Conservation (phyloP, 1,140 invertebrate genomes). For the Polypedilum pembai region DNA sequence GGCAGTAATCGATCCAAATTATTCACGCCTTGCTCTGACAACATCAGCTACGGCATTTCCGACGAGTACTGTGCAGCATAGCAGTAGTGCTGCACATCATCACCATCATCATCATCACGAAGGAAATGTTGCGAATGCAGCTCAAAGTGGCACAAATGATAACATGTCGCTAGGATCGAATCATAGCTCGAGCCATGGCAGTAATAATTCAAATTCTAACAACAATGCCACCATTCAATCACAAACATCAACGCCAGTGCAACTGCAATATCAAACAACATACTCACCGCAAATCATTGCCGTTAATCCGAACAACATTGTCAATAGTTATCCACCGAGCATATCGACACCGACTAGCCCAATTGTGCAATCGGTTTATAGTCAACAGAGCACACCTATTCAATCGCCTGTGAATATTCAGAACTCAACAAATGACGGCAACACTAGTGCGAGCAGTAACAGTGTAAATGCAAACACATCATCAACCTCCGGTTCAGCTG, state of each 20-base stretch:
- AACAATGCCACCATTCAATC: conserved; percentile 37
- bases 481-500: conserved; percentile 36
- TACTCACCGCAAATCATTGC: conserved; percentile 43
- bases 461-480: conserved; percentile 42
- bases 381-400: conserved; percentile 42
- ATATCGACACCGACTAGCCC: conserved; percentile 41
- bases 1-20: conserved; percentile 60
- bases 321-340: conserved; percentile 41
- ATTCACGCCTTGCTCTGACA: conserved; percentile 54
- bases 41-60: conserved; percentile 46
- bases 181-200: conserved; percentile 30
- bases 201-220: conserved; percentile 36
- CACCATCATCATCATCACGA: conserved; percentile 29
- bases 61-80: conserved; percentile 42
- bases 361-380: conserved; percentile 44
- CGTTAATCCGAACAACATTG: conserved; percentile 39
- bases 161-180: conserved; percentile 17
- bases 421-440: conserved; percentile 30
- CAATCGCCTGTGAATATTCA: conserved; percentile 38
- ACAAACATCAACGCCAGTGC: conserved; percentile 37
- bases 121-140: conserved; percentile 29
- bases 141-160: conserved; percentile 33
- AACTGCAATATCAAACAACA: conserved; percentile 32
- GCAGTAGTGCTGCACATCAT: conserved; percentile 33
- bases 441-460: conserved; percentile 28